phyloP scores from a whole-genome alignment of 2,113 vertebrate genomes.

The Macquaria australasica region DNA sequence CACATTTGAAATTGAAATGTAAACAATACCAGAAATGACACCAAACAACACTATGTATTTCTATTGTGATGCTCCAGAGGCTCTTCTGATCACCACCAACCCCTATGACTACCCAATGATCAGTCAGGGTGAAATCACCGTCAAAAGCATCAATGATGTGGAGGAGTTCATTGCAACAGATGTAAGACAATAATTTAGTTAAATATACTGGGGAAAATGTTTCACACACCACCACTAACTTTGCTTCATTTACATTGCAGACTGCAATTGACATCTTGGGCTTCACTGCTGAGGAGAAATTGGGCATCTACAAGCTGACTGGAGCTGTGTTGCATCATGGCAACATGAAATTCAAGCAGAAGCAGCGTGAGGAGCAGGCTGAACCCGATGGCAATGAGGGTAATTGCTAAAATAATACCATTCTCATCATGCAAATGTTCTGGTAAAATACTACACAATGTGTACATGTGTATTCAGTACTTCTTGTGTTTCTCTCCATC shows the following conservation, averaged over 20 bases:
- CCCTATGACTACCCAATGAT: too few relatives aligned
- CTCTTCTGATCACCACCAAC: background rate
- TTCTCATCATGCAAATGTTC: background rate
- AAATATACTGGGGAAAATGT: background rate
- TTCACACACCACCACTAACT: background rate
- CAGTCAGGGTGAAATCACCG: too few relatives aligned
- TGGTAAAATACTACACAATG: background rate
- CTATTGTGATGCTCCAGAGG: background rate
- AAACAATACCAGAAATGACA: too few relatives aligned
- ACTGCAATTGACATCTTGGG: conserved; percentile 79
- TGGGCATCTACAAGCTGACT: conserved; percentile 88
- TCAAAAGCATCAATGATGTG: too few relatives aligned
- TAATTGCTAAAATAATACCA: conserved; percentile 32
- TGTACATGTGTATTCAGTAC: too few relatives aligned
- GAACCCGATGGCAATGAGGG: conserved; percentile 82
- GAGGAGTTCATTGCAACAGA: too few relatives aligned
- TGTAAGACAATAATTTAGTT: background rate
- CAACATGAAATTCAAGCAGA: conserved; percentile 80
- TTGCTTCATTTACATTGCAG: conserved; percentile 26
- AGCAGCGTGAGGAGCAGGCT: conserved; percentile 82
- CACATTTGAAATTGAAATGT: too few relatives aligned
- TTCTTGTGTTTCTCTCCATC: background rate
- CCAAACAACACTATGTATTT: too few relatives aligned
- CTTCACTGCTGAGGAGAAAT: conserved; percentile 89
- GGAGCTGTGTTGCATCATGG: conserved; percentile 90